phyloP scores from a whole-genome alignment of 2,113 vertebrate species.

The Megaleporinus macrocephalus region DNA sequence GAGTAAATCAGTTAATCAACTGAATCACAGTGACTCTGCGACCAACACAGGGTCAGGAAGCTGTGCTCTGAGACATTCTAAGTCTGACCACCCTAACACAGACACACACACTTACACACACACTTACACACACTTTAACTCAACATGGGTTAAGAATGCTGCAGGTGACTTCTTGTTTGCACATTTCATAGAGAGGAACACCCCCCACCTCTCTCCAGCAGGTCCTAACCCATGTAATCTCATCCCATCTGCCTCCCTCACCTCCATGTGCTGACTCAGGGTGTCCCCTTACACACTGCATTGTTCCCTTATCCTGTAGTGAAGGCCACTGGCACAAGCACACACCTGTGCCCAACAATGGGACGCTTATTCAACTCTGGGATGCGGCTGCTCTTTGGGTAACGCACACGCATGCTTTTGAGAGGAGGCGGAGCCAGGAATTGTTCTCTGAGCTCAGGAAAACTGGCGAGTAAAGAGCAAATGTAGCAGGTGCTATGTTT shows the following conservation, averaged over 20 bases:
- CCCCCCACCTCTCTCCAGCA: neutral
- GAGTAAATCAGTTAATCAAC: slow-evolving; percentile 12
- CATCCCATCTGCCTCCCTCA: slow-evolving; percentile 63
- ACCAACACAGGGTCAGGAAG: slow-evolving; percentile 17
- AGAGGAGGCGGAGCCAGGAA: slow-evolving; percentile 5
- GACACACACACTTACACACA: neutral
- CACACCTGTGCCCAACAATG: slow-evolving; percentile 67
- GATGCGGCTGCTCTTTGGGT: slow-evolving; percentile 37
- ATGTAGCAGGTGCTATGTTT: slow-evolving; percentile 1
- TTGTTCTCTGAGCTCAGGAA: neutral
- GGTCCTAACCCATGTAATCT: slow-evolving; percentile 58
- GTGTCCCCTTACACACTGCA: slow-evolving; percentile 61
- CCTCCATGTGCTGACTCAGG: slow-evolving; percentile 70
- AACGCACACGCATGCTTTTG: slow-evolving; percentile 37
- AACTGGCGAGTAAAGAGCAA: neutral
- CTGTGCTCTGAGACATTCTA: neutral
- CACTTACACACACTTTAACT: neutral
- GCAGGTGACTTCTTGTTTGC: neutral
- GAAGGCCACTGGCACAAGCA: slow-evolving; percentile 65
- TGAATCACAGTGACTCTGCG: slow-evolving; percentile 24
- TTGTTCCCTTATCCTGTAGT: slow-evolving; percentile 66
- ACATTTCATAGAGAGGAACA: neutral
- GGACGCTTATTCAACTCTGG: slow-evolving; percentile 51
- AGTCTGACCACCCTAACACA: neutral
- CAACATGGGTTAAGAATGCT: neutral